Base-by-base conservation (phyloP, 1,140 invertebrate genomes). In the Zelostemma sp. region DNA sequence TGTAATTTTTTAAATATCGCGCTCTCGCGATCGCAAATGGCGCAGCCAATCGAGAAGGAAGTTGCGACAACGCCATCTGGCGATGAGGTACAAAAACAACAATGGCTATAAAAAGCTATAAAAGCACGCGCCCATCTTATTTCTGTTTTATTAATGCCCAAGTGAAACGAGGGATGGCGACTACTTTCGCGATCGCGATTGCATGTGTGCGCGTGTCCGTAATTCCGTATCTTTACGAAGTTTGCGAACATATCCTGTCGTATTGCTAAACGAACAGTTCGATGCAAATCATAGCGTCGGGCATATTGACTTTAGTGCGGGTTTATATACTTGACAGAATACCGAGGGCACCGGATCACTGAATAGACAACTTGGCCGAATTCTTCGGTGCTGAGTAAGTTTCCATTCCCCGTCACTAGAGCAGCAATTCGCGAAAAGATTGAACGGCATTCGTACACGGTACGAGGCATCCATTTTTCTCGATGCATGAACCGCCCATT, bases 381-480 rank as follows among this genome's bases (percentile, higher is more conserved):
- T 53, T 41, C 38, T 56, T 31, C 45, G 46, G 21, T 60, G 64
- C 56, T 61, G 18, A 51, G 64, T 33, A 67, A 56, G 18, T 28
- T 46, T 21, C 40, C 18, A 57, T 51, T 51, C 57, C 53, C 49
- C 53, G 57, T 67, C 57, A 57, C 40, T 46, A 61, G 17, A 61
- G 57, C 47, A 12, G n/a, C 19, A 31, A 57, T 56, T 46, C 21
- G 53, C 21, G 12, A 17, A 57, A 50, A 55, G 21, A 57, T 45
- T 12, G 5, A 60, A 66, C 56, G 50, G 56, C 55, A 55, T 66
- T 66, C 54, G 12, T 60, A 59, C 59, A 56, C 50, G 48, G 28
- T 51, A 55, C 46, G 40, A 15, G 48, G 21, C 65, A 46, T 68
- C 65, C 65, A 68, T 68, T 33, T 68, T 68, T 53, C 53, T 48